A percentile compares a stretch with the other conserved stretches of the same genome.
phyloP scores from a whole-genome alignment of 2,888 invertebrate genomes.

The Geotrupes spiniger region DNA sequence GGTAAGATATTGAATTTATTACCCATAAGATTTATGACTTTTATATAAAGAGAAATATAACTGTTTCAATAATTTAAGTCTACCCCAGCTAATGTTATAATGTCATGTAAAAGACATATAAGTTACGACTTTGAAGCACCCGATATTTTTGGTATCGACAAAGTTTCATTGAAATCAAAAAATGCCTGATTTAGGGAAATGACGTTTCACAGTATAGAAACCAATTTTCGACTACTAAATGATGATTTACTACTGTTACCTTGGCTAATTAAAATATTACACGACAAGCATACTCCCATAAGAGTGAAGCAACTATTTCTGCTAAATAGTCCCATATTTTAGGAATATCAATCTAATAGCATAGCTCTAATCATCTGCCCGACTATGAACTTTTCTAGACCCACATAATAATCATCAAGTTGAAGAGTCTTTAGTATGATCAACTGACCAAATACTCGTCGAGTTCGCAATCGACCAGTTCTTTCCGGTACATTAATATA shows the following conservation, averaged over 20 bases:
- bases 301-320: conserved; percentile 62
- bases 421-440: conserved; percentile 51
- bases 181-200: no score
- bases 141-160: no score
- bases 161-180: no score
- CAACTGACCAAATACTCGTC: conserved; percentile 55
- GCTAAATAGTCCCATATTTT: conserved; percentile 78
- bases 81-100: no score
- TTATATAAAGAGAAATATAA: no score
- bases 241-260: conserved; percentile 53
- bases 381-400: conserved; percentile 62
- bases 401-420: conserved; percentile 51
- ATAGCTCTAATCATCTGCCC: conserved; percentile 69
- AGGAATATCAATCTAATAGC: conserved; percentile 88
- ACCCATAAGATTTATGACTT: no score
- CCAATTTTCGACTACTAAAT: no score
- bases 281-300: conserved; percentile 50
- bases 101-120: no score
- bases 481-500: conserved; percentile 50
- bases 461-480: conserved; percentile 49
- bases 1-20: no score
- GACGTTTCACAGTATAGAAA: no score
- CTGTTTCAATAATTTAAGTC: no score
- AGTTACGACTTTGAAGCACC: no score
- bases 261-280: conserved; percentile 35